These are phyloP conservation scores for Mya arenaria DNA, from an alignment of 1,140 invertebrate species.

Conservation along the genomic window DNA sequence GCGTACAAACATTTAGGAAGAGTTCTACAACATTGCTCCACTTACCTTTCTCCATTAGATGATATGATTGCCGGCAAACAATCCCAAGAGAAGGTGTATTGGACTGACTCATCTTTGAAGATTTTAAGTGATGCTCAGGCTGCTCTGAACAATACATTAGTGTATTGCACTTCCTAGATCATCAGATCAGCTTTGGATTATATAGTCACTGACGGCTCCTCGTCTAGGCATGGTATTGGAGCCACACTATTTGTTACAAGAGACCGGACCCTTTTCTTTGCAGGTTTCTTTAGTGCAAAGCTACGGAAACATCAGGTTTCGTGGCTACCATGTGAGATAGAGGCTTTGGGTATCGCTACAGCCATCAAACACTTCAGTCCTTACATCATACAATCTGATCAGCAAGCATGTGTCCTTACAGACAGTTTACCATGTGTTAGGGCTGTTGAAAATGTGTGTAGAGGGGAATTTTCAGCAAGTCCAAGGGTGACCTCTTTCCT, in stretches of 20 bases:
- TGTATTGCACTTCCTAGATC: background rate
- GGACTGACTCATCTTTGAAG: background rate
- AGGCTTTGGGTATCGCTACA: background rate
- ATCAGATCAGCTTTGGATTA: constrained; percentile 12
- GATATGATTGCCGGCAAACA: background rate
- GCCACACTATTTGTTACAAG: constrained; percentile 8
- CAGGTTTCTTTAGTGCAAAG: constrained; percentile 34
- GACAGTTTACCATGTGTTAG: constrained; percentile 57
- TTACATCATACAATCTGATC: constrained; percentile 29
- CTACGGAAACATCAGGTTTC: constrained; percentile 18
- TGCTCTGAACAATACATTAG: background rate
- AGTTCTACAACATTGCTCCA: constrained; percentile 8
- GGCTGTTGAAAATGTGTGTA: constrained; percentile 54
- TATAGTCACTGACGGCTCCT: constrained; percentile 43
- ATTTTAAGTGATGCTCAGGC: background rate
- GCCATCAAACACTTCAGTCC: constrained; percentile 39
- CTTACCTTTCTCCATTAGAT: background rate
- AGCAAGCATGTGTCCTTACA: constrained; percentile 14
- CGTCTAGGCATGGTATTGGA: background rate
- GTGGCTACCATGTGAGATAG: constrained; percentile 24
- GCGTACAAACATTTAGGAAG: constrained; percentile 45
- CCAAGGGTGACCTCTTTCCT: constrained; percentile 54
- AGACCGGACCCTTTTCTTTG: background rate
- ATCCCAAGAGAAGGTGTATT: background rate
- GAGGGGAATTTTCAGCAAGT: constrained; percentile 60